Evolutionary conservation across 2,888 invertebrate genomes (phyloP).

Genomic region (Xanthorhoe designata): DNA sequence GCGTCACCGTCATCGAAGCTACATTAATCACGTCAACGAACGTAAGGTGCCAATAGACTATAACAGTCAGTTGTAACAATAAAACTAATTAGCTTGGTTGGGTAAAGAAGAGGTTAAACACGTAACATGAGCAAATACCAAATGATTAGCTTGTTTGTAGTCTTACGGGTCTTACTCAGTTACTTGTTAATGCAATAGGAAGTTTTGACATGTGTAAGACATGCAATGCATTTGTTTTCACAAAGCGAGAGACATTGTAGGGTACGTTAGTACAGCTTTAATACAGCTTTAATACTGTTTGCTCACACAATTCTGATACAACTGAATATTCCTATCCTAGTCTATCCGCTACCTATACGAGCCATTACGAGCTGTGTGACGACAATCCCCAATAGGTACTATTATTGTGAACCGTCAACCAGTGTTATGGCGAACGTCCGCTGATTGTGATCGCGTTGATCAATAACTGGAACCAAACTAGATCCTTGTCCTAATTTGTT

Average conservation of each 20-base stretch:
- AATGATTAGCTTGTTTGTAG: not conserved
- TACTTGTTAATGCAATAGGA: too few species aligned
- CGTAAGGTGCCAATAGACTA: conserved; percentile 21
- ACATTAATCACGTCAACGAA: conserved; percentile 40
- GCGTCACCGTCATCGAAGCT: conserved; percentile 16
- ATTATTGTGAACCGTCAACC: conserved; percentile 60
- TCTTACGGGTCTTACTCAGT: too few species aligned
- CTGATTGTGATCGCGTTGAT: conserved; percentile 74
- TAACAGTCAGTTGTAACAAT: conserved; percentile 3
- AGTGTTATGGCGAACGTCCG: conserved; percentile 73
- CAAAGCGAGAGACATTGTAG: not conserved
- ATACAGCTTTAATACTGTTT: not conserved
- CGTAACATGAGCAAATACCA: not conserved
- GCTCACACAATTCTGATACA: conserved; percentile 6
- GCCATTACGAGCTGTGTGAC: conserved; percentile 43
- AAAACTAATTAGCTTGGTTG: not conserved
- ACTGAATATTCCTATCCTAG: conserved; percentile 18
- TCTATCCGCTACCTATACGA: conserved; percentile 23
- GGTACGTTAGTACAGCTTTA: not conserved
- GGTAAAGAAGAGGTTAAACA: not conserved
- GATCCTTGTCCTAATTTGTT: conserved; percentile 70
- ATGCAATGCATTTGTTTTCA: not conserved
- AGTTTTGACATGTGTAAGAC: too few species aligned
- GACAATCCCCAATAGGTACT: conserved; percentile 61
- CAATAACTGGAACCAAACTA: conserved; percentile 63